Conservation (phyloP, 2,888 invertebrate species). For the Zygothrica quintamaculata region DNA sequence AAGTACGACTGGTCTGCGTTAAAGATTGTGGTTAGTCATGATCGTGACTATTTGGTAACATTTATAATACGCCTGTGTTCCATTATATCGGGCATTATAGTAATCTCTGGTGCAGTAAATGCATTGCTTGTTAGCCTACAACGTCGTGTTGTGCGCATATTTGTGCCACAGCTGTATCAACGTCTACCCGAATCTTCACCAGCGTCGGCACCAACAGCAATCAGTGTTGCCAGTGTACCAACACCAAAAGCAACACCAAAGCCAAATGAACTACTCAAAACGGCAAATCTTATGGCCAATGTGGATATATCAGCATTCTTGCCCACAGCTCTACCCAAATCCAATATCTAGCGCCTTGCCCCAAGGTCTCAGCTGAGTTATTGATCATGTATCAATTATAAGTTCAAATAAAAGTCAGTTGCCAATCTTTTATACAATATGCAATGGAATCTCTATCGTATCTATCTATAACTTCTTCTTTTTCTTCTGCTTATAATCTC, state of each 20-base stretch:
- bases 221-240: conserved; percentile 9
- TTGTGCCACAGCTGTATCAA: conserved; percentile 70
- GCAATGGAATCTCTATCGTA: no score
- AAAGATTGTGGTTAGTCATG: conserved; percentile 92
- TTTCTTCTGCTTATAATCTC: conserved; percentile 5
- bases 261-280: conserved; percentile 73
- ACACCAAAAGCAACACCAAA: neutral
- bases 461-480: no score
- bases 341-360: conserved; percentile 25
- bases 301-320: conserved; percentile 67
- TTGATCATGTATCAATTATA: conserved; percentile 14
- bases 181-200: conserved; percentile 31
- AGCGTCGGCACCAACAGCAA: neutral
- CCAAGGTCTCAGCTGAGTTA: conserved; percentile 5
- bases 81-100: conserved; percentile 95
- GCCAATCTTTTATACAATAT: conserved; percentile 10
- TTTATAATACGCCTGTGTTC: conserved; percentile 95
- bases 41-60: conserved; percentile 90
- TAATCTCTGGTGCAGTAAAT: conserved; percentile 87
- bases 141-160: conserved; percentile 55
- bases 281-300: conserved; percentile 79
- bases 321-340: conserved; percentile 56
- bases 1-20: conserved; percentile 97
- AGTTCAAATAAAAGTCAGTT: conserved; percentile 34
- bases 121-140: conserved; percentile 63